These are phyloP conservation scores for Fopius arisanus DNA, from an alignment of 1,140 invertebrate species.

Conservation along the genomic window DNA sequence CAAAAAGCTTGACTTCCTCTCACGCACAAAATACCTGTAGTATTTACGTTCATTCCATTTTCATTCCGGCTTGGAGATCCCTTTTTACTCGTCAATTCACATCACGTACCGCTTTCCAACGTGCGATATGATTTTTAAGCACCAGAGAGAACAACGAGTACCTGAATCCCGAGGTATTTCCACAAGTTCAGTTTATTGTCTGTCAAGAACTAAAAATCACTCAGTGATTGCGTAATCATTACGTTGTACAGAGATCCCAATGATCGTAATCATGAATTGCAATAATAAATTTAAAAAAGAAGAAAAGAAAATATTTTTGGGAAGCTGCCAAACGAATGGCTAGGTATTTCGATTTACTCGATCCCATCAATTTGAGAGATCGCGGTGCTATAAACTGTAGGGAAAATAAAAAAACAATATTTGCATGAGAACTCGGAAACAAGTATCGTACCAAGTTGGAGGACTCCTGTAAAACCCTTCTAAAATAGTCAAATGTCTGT, in stretches of 20 bases:
- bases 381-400: too few species aligned
- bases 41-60: neutral
- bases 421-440: neutral
- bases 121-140: constrained; percentile 11
- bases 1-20: neutral
- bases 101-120: neutral
- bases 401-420: too few species aligned
- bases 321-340: too few species aligned
- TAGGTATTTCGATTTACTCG: too few species aligned
- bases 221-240: neutral
- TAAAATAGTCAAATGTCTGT: neutral
- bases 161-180: constrained; percentile 39
- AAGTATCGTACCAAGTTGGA: neutral
- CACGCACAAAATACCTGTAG: neutral
- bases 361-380: too few species aligned
- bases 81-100: neutral
- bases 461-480: neutral
- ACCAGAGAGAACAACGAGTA: constrained; percentile 35
- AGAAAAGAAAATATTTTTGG: too few species aligned
- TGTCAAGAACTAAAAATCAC: neutral
- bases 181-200: neutral
- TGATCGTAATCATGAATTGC: too few species aligned
- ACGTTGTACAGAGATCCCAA: neutral
- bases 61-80: neutral
- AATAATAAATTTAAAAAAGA: too few species aligned